Conservation (phyloP, 2,113 vertebrate genomes). For the Setophaga coronata region DNA sequence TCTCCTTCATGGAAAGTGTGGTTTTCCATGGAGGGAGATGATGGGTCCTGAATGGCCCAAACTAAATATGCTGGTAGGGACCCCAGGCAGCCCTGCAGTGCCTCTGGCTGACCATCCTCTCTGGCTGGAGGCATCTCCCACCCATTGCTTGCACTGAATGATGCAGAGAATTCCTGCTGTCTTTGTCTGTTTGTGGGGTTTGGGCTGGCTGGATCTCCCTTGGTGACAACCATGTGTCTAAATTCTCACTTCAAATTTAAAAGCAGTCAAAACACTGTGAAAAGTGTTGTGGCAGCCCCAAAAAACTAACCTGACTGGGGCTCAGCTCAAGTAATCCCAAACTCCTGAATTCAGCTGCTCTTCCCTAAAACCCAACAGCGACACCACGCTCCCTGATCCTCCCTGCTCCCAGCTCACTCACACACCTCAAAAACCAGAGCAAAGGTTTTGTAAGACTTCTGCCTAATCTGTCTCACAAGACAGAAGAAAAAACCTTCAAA, state of each 20-base stretch:
- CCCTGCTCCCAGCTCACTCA: not conserved
- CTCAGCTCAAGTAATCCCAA: not conserved
- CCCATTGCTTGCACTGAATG: fast-evolving
- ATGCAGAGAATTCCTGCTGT: not conserved
- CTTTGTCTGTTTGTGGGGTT: not conserved
- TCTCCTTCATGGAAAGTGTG: not conserved
- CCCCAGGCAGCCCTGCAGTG: not conserved
- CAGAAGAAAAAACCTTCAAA: slow-evolving; percentile 2
- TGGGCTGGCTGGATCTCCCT: not conserved
- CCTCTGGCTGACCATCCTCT: not conserved
- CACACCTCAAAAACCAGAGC: not conserved
- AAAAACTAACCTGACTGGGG: no score
- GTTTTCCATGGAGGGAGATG: not conserved
- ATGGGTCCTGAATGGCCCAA: not conserved
- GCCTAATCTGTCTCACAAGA: not conserved
- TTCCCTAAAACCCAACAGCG: not conserved
- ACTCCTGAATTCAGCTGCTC: not conserved
- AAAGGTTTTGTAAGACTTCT: not conserved
- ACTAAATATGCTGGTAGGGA: not conserved
- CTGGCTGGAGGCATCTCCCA: not conserved
- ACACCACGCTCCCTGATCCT: not conserved
- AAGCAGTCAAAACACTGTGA: not conserved
- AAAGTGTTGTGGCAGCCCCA: not conserved
- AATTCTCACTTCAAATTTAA: not conserved
- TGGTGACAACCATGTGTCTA: fast-evolving